Evolutionary conservation across 1,140 invertebrate species (phyloP).

Genomic region (Sycophaga agraensis): DNA sequence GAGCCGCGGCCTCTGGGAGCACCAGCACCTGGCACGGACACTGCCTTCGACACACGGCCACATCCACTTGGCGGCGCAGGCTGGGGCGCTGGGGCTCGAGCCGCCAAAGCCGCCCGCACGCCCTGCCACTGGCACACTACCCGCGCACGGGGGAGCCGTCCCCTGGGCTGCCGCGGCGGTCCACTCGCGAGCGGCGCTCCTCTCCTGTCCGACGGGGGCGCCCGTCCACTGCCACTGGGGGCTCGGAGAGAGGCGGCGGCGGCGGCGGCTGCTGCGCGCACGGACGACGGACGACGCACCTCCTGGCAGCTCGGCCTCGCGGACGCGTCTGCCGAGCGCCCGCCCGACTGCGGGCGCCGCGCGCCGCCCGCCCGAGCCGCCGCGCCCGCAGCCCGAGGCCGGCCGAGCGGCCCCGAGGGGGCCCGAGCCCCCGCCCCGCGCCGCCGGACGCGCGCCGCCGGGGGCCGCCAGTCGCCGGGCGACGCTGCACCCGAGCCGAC

Average conservation of each 20-base stretch:
- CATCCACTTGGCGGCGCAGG: slow-evolving; percentile 13
- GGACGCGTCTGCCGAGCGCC: slow-evolving; percentile 51
- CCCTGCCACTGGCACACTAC: background rate
- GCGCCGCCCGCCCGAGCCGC: slow-evolving; percentile 32
- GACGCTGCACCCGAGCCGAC: slow-evolving; percentile 23
- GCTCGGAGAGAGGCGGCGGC: no score
- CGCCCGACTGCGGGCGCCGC: slow-evolving; percentile 44
- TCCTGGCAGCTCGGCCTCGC: slow-evolving; percentile 39
- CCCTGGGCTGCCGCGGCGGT: no score
- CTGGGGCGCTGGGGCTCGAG: background rate
- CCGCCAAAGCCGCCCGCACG: no score
- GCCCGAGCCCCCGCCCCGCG: slow-evolving; percentile 33
- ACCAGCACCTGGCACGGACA: slow-evolving; percentile 14
- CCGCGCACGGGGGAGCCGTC: no score
- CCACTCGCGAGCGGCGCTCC: no score
- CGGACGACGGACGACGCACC: no score
- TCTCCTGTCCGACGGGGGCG: no score
- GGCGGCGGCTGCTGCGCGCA: no score
- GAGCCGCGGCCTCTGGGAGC: background rate
- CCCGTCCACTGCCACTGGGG: no score
- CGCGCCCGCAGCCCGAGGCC: background rate
- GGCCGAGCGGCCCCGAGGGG: slow-evolving; percentile 26
- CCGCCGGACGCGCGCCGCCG: slow-evolving; percentile 20
- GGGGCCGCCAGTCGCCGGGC: slow-evolving; percentile 17
- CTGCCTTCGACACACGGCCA: slow-evolving; percentile 19